Evolutionary conservation across 2,888 invertebrate species (phyloP), one percentile per base, ranked within the genome.

Genomic region (Hyposoter didymator): DNA sequence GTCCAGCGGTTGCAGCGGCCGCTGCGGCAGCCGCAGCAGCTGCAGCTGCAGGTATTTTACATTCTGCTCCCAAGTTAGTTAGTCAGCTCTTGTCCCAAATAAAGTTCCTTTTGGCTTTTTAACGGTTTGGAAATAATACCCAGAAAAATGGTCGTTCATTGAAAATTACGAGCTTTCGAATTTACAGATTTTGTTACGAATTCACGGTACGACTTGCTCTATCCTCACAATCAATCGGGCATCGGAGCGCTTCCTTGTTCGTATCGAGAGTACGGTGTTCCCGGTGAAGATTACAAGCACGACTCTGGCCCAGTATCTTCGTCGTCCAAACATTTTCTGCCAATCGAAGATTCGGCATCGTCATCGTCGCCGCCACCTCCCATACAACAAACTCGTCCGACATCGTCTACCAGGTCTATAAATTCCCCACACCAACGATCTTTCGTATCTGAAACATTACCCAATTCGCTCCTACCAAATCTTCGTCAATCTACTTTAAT

Each of bases 1-100:
- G 96, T 96, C 78, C 83, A 67, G 83, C 83, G 22, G 85, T 86
- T 43, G 52, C 84, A 89, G 69, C 91, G 84, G 84, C 90, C 90
- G 19, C 91, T 89, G 14, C 87, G 88, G 72, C 78, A 89, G 19
- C 85, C 88, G n/a, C 88, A 88, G 80, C 91, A 87, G 69, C 90
- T 90, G n/a, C 87, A 90, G 43, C 90, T 90, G 84, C 90, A 90
- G 81, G 74, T 80, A 67, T 39, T 39, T 39, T 39, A 39, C 39
- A 39, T 39, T 39, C 10, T 10, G 10, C 10, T 39, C 39, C 8
- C 4, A 39, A 39, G 8, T 39, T 39, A 1, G 8, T 10, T 39
- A 10, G 7, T 39, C 39, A 5, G 8, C 39, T 39, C 39, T 39
- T 5, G 10, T 35, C 2, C 6, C 5, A 39, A 39, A 39, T 39